A percentile compares a stretch with the other conserved stretches of the same genome.
phyloP scores from a whole-genome alignment of 2,113 vertebrate species.

The Paraplagusia blochii region DNA sequence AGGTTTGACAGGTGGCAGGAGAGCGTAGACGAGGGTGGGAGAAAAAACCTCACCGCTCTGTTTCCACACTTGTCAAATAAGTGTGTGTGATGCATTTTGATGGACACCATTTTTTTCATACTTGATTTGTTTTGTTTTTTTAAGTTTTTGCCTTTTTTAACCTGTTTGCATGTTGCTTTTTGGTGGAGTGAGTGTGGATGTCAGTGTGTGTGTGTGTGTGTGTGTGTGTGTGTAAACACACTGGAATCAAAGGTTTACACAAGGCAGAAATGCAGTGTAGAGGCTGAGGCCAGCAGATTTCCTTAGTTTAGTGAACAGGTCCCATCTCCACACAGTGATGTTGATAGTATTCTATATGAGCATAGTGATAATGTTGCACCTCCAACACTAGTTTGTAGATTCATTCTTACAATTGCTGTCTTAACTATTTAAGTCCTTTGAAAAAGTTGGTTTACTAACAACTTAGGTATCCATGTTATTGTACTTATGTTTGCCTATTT shows the following conservation, averaged over 20 bases:
- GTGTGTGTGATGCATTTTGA: conserved; percentile 31
- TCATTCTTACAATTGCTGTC: conserved; percentile 79
- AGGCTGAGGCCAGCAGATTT: conserved; percentile 42
- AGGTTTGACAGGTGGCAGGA: conserved; percentile 79
- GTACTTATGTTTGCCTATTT: conserved; percentile 86
- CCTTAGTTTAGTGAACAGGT: conserved; percentile 80
- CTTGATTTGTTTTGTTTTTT: conserved; percentile 51
- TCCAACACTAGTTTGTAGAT: conserved; percentile 89
- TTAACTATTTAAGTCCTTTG: conserved; percentile 84
- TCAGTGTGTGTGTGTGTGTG: conserved; percentile 23
- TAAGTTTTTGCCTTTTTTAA: conserved; percentile 41
- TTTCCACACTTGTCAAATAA: conserved; percentile 41
- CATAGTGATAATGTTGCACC: conserved; percentile 88
- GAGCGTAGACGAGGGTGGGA: neutral
- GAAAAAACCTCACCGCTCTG: conserved; percentile 13
- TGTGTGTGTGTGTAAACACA: conserved; percentile 21
- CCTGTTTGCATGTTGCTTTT: conserved; percentile 69
- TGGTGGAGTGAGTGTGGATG: conserved; percentile 38
- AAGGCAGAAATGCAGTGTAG: conserved; percentile 45
- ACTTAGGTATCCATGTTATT: conserved; percentile 90
- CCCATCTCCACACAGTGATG: conserved; percentile 68
- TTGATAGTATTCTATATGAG: conserved; percentile 85
- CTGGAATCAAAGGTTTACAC: conserved; percentile 22
- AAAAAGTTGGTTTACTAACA: conserved; percentile 72
- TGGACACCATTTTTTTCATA: too few species aligned